Evolutionary conservation across 2,888 invertebrate species (phyloP).

Genomic region (Nomada lathburiana): DNA sequence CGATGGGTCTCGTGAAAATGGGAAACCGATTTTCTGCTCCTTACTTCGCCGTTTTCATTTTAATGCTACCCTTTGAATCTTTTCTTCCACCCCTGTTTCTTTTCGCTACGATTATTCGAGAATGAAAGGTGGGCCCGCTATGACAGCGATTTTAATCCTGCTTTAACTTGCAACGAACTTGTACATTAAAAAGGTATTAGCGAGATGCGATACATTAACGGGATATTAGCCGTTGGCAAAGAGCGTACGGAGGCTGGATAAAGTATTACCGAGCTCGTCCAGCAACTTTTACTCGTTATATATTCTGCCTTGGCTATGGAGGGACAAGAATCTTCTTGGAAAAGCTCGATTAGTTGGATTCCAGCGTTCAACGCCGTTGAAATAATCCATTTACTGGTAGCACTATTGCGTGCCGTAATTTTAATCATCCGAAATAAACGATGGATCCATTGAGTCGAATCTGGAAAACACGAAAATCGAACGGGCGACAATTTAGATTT

Average conservation of each 20-base stretch:
- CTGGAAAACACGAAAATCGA: not conserved
- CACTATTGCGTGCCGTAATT: not conserved
- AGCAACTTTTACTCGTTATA: slow-evolving; percentile 43
- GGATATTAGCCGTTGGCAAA: slow-evolving; percentile 50
- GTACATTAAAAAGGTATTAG: slow-evolving; percentile 59
- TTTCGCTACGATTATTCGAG: slow-evolving; percentile 7
- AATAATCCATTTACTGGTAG: slow-evolving; percentile 20
- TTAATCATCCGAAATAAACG: not conserved
- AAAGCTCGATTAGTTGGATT: slow-evolving; percentile 34
- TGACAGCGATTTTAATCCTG: slow-evolving; percentile 46
- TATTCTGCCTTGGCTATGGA: not conserved
- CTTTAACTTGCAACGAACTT: slow-evolving; percentile 36
- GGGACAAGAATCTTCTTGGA: slow-evolving; percentile 24
- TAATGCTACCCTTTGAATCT: not conserved
- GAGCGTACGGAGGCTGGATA: slow-evolving; percentile 28
- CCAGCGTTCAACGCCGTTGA: not conserved
- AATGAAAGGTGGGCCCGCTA: not conserved
- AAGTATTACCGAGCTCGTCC: slow-evolving; percentile 31
- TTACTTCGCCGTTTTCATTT: not conserved
- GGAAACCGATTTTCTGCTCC: not conserved
- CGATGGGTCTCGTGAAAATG: not conserved
- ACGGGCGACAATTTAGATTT: not conserved
- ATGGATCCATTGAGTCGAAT: no score
- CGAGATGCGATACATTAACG: slow-evolving; percentile 47
- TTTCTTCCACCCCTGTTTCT: not conserved